A percentile compares a stretch with the other conserved stretches of the same genome.
Evolutionary conservation across 2,797 vertebrate species (phyloP).

Genomic region (Anas acuta): DNA sequence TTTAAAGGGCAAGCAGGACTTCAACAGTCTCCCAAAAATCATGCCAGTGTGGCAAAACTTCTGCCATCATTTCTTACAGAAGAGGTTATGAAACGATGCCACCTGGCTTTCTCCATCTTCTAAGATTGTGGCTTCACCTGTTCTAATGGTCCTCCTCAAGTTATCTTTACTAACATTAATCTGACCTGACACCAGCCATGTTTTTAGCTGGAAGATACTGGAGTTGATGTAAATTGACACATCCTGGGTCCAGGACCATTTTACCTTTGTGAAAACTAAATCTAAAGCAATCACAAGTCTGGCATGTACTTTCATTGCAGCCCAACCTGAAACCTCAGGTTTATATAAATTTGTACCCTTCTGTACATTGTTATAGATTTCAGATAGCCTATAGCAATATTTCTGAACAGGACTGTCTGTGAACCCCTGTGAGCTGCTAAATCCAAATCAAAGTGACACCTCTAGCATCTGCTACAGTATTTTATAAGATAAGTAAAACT

Average conservation of each 20-base stretch:
- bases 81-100: neutral
- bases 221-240: neutral
- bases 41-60: neutral
- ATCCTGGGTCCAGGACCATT: neutral
- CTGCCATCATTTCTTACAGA: neutral
- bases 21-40: neutral
- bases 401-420: neutral
- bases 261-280: neutral
- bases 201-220: neutral
- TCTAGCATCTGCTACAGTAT: neutral
- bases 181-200: neutral
- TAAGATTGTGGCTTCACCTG: neutral
- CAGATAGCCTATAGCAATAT: neutral
- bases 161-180: neutral
- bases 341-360: neutral
- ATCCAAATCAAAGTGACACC: neutral
- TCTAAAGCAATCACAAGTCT: neutral
- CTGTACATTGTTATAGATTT: neutral
- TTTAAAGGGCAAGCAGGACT: neutral
- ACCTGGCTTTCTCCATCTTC: neutral
- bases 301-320: neutral
- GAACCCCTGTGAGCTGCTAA: neutral
- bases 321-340: neutral
- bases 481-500: neutral
- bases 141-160: neutral